Evolutionary conservation across 2,113 vertebrate genomes (phyloP), one percentile per base, ranked within the genome.

Genomic region (Clarias batrachus): DNA sequence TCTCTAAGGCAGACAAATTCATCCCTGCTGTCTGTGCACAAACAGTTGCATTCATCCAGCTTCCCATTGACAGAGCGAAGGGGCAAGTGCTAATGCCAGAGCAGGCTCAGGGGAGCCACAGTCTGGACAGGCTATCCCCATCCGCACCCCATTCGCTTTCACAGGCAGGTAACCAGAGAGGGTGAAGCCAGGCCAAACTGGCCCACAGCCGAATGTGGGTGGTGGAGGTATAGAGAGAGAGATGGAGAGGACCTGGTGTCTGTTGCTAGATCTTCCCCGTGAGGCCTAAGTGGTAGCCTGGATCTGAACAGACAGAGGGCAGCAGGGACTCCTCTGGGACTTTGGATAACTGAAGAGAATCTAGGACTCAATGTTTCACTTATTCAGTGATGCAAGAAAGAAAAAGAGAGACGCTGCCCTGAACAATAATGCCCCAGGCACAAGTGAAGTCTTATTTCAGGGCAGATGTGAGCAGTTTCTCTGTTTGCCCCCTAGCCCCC

Each of bases 61-160:
- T 91, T 93, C 88, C 93, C 90, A 94, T 94, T 94, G 92, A 94
- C 90, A 93, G 92, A 92, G 90, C 82, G 74, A 48, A 89, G 86
- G 92, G 90, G 91, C 90, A 91, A 93, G 92, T 93, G 89, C 92
- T 92, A 92, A 93, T 93, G 90, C 91, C 92, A 91, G 56, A 88
- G 81, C 90, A 90, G 92, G 91, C 94, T 94, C 93, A 83, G 85
- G 93, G 94, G 94, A 95, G 86, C 87, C 92, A 91, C 91, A 85
- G 94, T 95, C 94, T 93, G 93, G 94, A 93, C 88, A 90, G 90
- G 90, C 92, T 93, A 92, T 94, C 94, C 93, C 93, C 91, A 92
- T 94, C 93, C 89, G 87, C 92, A 76, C 91, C 90, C 89, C 90
- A 89, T 88, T 91, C 12, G 89, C 92, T 93, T 93, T 95, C 91